Conservation (phyloP, 2,797 vertebrate genomes). For the Propithecus perrieri region DNA sequence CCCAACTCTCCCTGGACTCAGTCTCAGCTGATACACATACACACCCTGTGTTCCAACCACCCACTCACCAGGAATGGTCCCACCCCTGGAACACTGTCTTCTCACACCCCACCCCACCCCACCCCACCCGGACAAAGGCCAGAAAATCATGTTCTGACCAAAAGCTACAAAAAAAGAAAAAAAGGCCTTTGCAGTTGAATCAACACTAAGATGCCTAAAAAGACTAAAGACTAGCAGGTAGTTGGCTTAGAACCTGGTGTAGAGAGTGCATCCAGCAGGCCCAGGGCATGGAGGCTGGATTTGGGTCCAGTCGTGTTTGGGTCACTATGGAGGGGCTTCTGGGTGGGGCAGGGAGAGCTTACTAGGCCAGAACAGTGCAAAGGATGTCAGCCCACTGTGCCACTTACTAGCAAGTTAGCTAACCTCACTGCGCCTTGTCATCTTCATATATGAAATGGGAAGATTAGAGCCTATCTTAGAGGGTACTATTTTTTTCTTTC, state of each 20-base stretch:
- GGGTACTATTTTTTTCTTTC: background rate
- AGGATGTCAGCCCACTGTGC: background rate
- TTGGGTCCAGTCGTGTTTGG: background rate
- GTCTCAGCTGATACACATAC: background rate
- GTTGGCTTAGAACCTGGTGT: background rate
- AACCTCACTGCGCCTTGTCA: background rate
- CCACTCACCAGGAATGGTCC: background rate
- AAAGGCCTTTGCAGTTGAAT: background rate
- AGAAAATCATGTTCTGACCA: background rate
- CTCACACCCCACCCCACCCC: background rate
- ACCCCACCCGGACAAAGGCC: background rate
- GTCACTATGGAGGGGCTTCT: background rate
- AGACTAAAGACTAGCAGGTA: background rate
- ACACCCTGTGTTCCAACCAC: background rate
- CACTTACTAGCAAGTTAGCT: background rate
- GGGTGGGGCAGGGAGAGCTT: background rate
- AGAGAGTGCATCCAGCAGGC: background rate
- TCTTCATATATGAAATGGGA: background rate
- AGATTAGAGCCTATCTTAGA: background rate
- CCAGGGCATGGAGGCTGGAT: background rate
- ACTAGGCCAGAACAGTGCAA: background rate
- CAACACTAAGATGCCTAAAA: constrained; percentile 6
- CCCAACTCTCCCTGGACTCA: background rate
- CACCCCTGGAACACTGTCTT: background rate
- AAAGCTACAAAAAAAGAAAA: background rate